phyloP scores from a whole-genome alignment of 64 coral and sea anemone species.

The Acropora yongei region DNA sequence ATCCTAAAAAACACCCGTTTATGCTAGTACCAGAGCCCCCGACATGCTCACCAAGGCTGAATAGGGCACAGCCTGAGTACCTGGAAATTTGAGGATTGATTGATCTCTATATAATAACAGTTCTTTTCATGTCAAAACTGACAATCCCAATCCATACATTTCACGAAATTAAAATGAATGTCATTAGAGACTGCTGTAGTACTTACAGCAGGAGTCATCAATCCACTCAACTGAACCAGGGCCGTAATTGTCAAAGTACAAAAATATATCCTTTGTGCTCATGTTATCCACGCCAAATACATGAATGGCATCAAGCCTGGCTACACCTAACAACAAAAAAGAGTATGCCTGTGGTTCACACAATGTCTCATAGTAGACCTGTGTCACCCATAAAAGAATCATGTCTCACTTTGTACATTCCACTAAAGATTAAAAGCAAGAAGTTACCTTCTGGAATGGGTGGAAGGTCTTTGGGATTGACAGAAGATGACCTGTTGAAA shows the following conservation, averaged over 20 bases:
- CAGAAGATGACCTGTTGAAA: background rate
- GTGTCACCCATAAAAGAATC: background rate
- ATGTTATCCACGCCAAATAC: constrained; percentile 86
- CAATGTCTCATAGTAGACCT: too few relatives aligned
- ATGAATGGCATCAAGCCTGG: constrained; percentile 77
- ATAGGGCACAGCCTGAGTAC: too few relatives aligned
- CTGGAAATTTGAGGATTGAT: too few relatives aligned
- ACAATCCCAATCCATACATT: too few relatives aligned
- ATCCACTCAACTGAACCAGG: constrained; percentile 99
- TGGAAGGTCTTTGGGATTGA: constrained; percentile 64
- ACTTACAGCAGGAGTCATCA: constrained; percentile 95
- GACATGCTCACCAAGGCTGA: too few relatives aligned
- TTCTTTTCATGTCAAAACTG: too few relatives aligned
- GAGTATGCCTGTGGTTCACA: background rate
- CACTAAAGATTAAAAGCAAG: too few relatives aligned
- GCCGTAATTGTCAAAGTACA: constrained; percentile 78
- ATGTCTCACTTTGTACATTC: too few relatives aligned
- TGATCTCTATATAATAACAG: too few relatives aligned
- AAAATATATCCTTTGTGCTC: constrained; percentile 93
- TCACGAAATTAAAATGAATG: too few relatives aligned
- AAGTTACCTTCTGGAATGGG: constrained; percentile 77
- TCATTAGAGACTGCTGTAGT: background rate
- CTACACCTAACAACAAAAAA: constrained; percentile 62
- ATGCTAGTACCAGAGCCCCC: too few relatives aligned
- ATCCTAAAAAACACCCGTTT: too few relatives aligned